Evolutionary conservation across 2,113 vertebrate genomes (phyloP), one percentile per base, ranked within the genome.

Genomic region (Gasterosteus nipponicus): DNA sequence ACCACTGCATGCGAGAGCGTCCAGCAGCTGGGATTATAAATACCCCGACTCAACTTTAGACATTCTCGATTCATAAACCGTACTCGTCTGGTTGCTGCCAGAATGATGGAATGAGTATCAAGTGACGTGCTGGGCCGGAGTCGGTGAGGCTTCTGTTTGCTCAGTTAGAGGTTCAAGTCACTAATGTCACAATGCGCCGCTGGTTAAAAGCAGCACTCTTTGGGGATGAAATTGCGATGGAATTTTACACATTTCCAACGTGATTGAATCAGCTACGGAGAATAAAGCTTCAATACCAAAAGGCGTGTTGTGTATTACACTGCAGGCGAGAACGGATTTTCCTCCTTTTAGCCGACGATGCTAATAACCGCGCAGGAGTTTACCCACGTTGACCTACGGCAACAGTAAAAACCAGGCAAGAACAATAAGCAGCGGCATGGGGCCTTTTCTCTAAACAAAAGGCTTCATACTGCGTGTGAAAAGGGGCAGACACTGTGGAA

Each of bases 1-100:
- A 80, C 10, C 42, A 29, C 44, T 18, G 46, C 59, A 77, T 61
- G 80, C 77, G 86, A 74, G 77, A 77, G 51, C 82, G 47, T 57
- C 46, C 73, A 80, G 76, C 90, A 91, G 90, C 91, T 93, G 90
- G 73, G 77, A 75, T 65, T 22, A 70, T 79, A 86, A 69, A 86
- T 79, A 77, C 75, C 83, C 87, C 61, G 77, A 88, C 83, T 87
- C 89, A 26, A 84, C 65, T 77, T 65, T 10, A 59, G 53, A 66
- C 68, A 62, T 5, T 39, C 44, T 63, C 0, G 26, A 69, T 73
- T 70, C 73, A 82, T 60, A 75, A 78, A 80, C 62, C 63, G 51
- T 14, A 7, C 76, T 69, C 70, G 42, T 69, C 68, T 39, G 76
- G 18, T 46, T 49, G 22, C 44, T 67, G 73, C 83, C 87, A 87